Evolutionary conservation across 1,140 invertebrate species (phyloP).

Genomic region (Drosophila sturtevanti): DNA sequence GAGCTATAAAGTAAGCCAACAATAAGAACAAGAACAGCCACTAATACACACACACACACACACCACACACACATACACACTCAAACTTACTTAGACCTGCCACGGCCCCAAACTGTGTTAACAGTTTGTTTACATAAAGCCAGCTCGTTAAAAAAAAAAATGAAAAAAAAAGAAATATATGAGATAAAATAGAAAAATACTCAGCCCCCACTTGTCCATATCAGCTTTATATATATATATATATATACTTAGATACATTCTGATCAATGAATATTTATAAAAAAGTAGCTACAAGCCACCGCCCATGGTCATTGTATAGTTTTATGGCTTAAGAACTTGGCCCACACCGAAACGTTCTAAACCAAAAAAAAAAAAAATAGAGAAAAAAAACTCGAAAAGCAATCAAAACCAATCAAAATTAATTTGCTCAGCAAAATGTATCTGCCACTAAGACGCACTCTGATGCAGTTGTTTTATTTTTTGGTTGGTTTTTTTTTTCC

Average conservation of each 20-base stretch:
- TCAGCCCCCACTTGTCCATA: constrained; percentile 32
- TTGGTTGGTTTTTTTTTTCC: constrained; percentile 20
- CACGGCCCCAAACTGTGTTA: constrained; percentile 57
- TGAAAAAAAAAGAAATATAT: constrained; percentile 9
- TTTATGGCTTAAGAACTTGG: constrained; percentile 51
- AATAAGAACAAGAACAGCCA: constrained; percentile 45
- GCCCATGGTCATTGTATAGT: constrained; percentile 59
- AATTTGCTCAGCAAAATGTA: constrained; percentile 76
- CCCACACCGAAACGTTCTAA: constrained; percentile 48
- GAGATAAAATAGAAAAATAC: constrained; percentile 37
- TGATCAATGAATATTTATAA: constrained; percentile 78
- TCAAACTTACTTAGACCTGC: constrained; percentile 6
- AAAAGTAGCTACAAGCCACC: constrained; percentile 52
- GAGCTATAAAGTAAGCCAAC: constrained; percentile 61
- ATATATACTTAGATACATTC: constrained; percentile 13
- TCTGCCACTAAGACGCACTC: constrained; percentile 64
- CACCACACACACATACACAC: constrained; percentile 7
- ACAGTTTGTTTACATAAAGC: constrained; percentile 79
- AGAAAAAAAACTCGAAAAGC: too few relatives aligned
- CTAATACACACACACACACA: constrained; percentile 16
- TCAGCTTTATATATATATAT: constrained; percentile 2
- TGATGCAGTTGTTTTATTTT: constrained; percentile 9
- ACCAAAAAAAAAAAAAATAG: too few relatives aligned
- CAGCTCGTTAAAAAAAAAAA: constrained; percentile 67
- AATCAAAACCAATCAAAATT: constrained; percentile 76